Base-by-base conservation (phyloP, 1,140 invertebrate species). In the Bilobella aurantiaca region DNA sequence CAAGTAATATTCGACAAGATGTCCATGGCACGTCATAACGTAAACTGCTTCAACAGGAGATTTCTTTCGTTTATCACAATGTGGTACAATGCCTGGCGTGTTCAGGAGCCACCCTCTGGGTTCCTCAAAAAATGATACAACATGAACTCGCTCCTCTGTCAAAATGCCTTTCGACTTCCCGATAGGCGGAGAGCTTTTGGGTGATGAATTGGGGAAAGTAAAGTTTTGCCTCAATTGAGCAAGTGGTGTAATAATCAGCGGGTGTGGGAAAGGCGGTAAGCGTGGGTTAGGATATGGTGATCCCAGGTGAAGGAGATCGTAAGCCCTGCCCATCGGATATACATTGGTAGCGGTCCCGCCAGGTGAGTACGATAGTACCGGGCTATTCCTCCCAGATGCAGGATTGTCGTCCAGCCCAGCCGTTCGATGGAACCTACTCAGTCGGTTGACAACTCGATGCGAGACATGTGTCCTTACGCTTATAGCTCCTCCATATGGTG, bases 381-480 rank as follows among this genome's bases (percentile, higher is more conserved):
- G 91, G 73, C 89, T 91, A 73, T 87, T 87, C 12, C 85, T 76
- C 0, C 88, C 88, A 27, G 75, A 89, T 81, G 67, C 82, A 78
- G 58, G 85, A 60, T 75, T 74, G 46, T 83, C 82, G 69, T 83
- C 86, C 37, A 98, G 77, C 8, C 96, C 96, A 58, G 95, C 94
- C 73, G 92, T 96, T 73, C 91, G 85, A 76, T 98, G 93, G 80
- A 97, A 98, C 72, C 94, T 82, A 69, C 93, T 97, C 70, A 94
- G 82, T 72, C 89, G 85, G 79, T 98, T 98, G 18, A 98, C 95
- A 69, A 98, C 93, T 76, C 93, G 87, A 62, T 89, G 84, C 32
- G 88, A 89, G 37, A 89, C 89, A 79, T 99, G 96, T 8, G 96
- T 98, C 66, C 96, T 83, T 29, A 93, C 85, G 63, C 88, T 91